Evolutionary conservation across 2,797 vertebrate species (phyloP), one percentile per base, ranked within the genome.

Genomic region (Hypotaenidia philippensis): DNA sequence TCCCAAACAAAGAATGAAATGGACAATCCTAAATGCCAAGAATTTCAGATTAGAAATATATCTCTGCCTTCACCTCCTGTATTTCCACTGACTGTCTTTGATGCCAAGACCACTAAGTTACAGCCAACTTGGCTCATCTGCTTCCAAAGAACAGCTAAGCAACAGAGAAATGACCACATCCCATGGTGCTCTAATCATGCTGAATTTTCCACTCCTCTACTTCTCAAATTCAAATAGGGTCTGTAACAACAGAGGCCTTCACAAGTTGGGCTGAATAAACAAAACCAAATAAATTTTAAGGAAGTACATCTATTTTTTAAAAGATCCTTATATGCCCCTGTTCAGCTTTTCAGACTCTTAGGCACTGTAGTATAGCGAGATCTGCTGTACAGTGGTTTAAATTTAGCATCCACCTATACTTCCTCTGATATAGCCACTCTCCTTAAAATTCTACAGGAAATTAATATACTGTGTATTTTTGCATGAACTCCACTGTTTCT

Each of bases 381-480:
- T 45, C 44, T 79, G 36, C 40, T 64, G 66, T 44, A 79, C 45
- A 88, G 80, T 17, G 25, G 26, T 79, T 93, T 87, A 93, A 90
- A 94, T 77, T 84, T 90, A 93, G 80, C 76, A 95, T 27, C 89
- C 77, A 94, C 44, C 85, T 91, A 70, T 88, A 70, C 40, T 72
- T 85, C 38, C 78, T 81, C 64, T 64, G 60, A 72, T 56, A 69
- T 2, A 63, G 63, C 52, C 29, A 19, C 15, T 72, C 60, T 66
- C 60, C 66, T 49, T 81, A 66, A 84, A 81, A 89, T 84, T 64
- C 80, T 31, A 71, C 75, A 82, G 77, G 68, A 77, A 91, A 94
- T 91, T 70, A 88, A 88, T 61, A 60, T 18, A 83, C 26, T 41
- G 7, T 52, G 34, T 49, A 55, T 75, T 87, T 87, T 65, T 90